Evolutionary conservation across 2,888 invertebrate genomes (phyloP).

Genomic region (Parapristionchus giblindavisi): DNA sequence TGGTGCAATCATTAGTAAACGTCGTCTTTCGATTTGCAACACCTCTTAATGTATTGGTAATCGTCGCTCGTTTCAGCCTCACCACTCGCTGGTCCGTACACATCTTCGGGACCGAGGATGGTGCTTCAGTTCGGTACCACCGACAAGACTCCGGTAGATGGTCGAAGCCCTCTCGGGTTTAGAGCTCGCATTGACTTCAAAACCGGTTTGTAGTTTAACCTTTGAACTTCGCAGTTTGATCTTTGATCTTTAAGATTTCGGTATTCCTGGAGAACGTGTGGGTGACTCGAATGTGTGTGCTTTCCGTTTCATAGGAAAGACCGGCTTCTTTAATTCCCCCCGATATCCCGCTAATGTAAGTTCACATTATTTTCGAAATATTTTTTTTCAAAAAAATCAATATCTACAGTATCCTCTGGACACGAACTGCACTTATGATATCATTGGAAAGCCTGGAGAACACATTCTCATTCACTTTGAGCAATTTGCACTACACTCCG

Average conservation of each 20-base stretch:
- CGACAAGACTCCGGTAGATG: constrained; percentile 50
- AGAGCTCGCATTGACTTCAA: constrained; percentile 71
- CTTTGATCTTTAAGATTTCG: constrained; percentile 70
- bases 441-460: constrained; percentile 68
- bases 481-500: constrained; percentile 61
- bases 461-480: constrained; percentile 67
- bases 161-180: constrained; percentile 67
- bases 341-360: constrained; percentile 67
- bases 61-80: constrained; percentile 37
- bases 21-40: not conserved
- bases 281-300: constrained; percentile 71
- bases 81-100: constrained; percentile 58
- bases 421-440: constrained; percentile 72
- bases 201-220: constrained; percentile 67
- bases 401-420: constrained; percentile 70
- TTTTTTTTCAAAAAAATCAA: not conserved
- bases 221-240: not conserved
- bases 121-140: constrained; percentile 71
- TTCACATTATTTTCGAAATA: no score
- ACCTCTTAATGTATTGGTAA: not conserved
- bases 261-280: constrained; percentile 71
- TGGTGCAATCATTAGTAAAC: not conserved
- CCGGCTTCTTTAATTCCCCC: constrained; percentile 73
- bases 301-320: constrained; percentile 68
- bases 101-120: constrained; percentile 64